Conservation (phyloP, 2,797 vertebrate species). For the Hirundo rustica region DNA sequence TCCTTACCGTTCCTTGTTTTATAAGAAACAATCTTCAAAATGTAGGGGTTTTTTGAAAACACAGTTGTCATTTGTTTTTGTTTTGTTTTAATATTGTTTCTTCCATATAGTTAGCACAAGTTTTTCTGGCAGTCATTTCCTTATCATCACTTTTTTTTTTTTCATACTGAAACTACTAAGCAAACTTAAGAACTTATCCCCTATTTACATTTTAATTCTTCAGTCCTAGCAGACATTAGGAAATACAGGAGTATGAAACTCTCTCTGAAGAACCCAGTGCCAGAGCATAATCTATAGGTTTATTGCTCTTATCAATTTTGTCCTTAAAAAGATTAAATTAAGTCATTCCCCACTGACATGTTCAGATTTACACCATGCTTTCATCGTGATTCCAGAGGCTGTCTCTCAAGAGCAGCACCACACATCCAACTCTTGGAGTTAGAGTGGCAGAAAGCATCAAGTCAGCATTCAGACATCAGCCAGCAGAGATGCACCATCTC, state of each 20-base stretch:
- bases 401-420: not conserved
- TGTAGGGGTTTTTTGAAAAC: not conserved
- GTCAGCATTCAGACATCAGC: not conserved
- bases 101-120: not conserved
- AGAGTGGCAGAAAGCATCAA: not conserved
- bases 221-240: not conserved
- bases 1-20: not conserved
- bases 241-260: not conserved
- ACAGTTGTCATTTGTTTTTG: not conserved
- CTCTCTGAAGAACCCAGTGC: not conserved
- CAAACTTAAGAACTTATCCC: not conserved
- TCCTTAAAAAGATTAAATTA: not conserved
- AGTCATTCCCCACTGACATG: not conserved
- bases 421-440: not conserved
- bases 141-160: not conserved
- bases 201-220: not conserved
- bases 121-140: not conserved
- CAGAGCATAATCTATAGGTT: not conserved
- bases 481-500: not conserved
- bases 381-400: not conserved
- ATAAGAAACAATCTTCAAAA: not conserved
- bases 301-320: not conserved
- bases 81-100: not conserved
- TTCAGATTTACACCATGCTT: not conserved
- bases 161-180: not conserved